A percentile compares a stretch with the other conserved stretches of the same genome.
Conservation (phyloP, 2,113 vertebrate species). For the Eonycteris spelaea region DNA sequence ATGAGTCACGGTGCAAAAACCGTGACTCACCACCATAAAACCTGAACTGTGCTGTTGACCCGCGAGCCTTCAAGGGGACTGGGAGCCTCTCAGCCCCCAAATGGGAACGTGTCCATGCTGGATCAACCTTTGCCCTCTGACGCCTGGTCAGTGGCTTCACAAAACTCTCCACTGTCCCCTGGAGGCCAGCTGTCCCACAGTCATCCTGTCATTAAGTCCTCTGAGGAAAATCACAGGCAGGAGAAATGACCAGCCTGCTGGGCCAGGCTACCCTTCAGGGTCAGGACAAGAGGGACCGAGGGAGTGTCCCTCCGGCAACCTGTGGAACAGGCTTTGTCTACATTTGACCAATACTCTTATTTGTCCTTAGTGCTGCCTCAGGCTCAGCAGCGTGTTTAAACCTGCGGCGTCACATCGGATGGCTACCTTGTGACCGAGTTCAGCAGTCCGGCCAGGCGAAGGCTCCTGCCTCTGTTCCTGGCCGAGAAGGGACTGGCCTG, state of each 20-base stretch:
- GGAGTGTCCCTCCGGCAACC: accelerated
- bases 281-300: background rate
- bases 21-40: accelerated
- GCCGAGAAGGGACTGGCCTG: background rate
- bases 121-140: background rate
- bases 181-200: background rate
- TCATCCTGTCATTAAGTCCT: background rate
- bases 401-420: accelerated
- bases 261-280: background rate
- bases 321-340: background rate
- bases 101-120: background rate
- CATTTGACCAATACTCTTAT: background rate
- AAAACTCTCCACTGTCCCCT: background rate
- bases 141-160: background rate
- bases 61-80: accelerated
- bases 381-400: accelerated
- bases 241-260: accelerated
- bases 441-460: accelerated
- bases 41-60: no score
- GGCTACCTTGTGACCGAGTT: accelerated
- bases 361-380: background rate
- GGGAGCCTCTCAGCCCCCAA: background rate
- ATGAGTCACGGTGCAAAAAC: accelerated
- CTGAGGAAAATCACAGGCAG: background rate
- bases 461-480: background rate